phyloP scores from a whole-genome alignment of 2,113 vertebrate species.

The Ceyx margarethae region DNA sequence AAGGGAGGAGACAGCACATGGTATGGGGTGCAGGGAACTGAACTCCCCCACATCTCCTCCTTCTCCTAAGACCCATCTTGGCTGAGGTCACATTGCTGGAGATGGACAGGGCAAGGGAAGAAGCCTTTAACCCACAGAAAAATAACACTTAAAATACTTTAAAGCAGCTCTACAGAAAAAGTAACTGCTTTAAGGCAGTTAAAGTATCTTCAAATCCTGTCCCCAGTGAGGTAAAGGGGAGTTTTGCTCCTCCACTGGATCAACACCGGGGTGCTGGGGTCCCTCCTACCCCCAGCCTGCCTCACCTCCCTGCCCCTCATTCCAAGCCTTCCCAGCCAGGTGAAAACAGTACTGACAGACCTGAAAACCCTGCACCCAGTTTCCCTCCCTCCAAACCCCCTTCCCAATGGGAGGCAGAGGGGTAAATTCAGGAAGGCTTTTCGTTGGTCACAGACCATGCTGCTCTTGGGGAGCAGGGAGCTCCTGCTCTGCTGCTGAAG shows the following conservation, averaged over 20 bases:
- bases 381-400: neutral
- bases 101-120: accelerated
- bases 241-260: neutral
- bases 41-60: neutral
- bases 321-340: neutral
- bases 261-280: neutral
- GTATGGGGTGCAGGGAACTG: neutral
- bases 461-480: neutral
- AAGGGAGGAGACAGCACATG: neutral
- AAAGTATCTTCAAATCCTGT: neutral
- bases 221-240: neutral
- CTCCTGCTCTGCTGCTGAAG: neutral
- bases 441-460: neutral
- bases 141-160: neutral
- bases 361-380: neutral
- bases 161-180: neutral
- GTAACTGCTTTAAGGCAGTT: neutral
- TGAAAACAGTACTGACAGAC: accelerated
- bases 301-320: neutral
- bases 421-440: neutral
- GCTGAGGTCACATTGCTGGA: neutral
- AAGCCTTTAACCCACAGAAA: neutral
- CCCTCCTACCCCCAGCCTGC: neutral
- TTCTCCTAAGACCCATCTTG: neutral
- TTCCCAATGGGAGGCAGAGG: neutral